Conservation (phyloP, 2,113 vertebrate species). For the Muscicapa adusta region DNA sequence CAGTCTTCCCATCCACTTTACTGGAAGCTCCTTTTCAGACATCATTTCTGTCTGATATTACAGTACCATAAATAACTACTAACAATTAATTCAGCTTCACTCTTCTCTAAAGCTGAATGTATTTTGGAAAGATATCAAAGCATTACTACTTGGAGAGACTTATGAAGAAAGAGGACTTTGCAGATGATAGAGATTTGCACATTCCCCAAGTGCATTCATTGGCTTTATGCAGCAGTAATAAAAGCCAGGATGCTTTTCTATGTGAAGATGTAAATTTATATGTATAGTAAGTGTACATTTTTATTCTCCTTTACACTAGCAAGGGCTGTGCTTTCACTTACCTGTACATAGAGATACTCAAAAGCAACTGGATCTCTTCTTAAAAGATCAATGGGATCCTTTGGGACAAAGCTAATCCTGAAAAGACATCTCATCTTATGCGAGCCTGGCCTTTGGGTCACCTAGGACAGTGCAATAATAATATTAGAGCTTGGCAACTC, state of each 20-base stretch:
- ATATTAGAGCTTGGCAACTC: background rate
- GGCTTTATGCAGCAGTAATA: background rate
- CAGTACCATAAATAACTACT: background rate
- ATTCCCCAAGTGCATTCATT: background rate
- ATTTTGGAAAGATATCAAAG: constrained; percentile 43
- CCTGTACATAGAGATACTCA: constrained; percentile 98
- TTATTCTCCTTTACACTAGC: background rate
- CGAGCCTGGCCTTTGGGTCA: constrained; percentile 95
- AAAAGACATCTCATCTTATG: constrained; percentile 99
- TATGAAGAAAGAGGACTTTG: background rate
- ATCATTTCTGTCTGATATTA: background rate
- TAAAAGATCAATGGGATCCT: constrained; percentile 95
- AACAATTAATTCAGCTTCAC: constrained; percentile 8
- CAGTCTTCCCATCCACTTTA: background rate
- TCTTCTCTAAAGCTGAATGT: background rate
- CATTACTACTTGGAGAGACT: background rate
- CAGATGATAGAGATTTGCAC: background rate
- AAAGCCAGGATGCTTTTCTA: background rate
- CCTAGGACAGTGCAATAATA: constrained; percentile 71
- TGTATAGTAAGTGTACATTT: background rate
- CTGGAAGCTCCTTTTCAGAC: background rate
- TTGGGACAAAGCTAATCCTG: constrained; percentile 96
- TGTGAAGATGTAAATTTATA: background rate
- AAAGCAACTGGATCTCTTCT: constrained; percentile 94
- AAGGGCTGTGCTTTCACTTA: constrained; percentile 55